Base-by-base conservation (phyloP, 1,140 invertebrate genomes). In the Tachypleus tridentatus region DNA sequence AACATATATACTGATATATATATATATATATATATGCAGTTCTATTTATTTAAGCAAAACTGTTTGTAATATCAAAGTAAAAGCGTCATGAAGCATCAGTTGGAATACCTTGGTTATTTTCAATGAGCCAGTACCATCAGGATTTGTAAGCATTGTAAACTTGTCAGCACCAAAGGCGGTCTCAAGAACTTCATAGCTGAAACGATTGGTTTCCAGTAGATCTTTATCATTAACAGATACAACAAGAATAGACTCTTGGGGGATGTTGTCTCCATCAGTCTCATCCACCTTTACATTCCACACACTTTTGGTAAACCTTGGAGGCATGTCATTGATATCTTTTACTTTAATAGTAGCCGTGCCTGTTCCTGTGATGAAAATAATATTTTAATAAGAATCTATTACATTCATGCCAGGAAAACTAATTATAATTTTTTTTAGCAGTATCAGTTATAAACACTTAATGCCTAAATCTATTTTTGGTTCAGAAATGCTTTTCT, bases 241-340 rank as follows among this genome's bases (percentile, higher is more conserved):
- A 1, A 93, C 94, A 3, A 96, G 79, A 70, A 96, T 95, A 4
- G 93, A 91, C 80, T 89, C 89, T 80, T 97, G 92, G 29, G 92
- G 93, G 68, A 96, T 80, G 72, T 89, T 87, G 11, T 87, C 86
- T 51, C 93, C 93, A 78, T 95, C 91, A 11, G 92, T 96, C 82
- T 97, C 93, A 77, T 96, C 93, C 57, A 96, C 92, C 80, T 95
- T 92, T 1, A 93, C 94, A 70, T 88, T 87, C 92, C 93, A 97
- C 78, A 95, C 91, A 64, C 93, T 91, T 79, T 96, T 95, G 1
- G 91, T 95, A 74, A 96, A 96, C 73, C 90, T 88, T 6, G 93
- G 93, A 49, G 91, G 91, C 92, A 95, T 94, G 75, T 75, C 72
- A 51, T 74, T 74, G 47, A 73, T 73, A 60, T 73, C 73, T 63